These are phyloP conservation scores for Chloroclysta siterata DNA, from an alignment of 2,888 invertebrate genomes.

Conservation along the genomic window DNA sequence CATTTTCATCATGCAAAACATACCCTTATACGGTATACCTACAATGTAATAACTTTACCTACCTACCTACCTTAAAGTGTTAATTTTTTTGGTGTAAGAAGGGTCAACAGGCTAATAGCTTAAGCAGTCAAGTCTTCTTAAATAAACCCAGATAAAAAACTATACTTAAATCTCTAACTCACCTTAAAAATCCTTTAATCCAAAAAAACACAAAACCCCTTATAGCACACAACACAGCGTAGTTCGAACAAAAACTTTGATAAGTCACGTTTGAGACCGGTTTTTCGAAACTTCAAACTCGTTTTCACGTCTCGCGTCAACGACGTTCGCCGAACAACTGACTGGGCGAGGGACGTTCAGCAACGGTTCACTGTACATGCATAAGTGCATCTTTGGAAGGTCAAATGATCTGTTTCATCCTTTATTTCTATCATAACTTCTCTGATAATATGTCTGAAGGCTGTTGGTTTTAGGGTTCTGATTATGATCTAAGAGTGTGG, in stretches of 20 bases:
- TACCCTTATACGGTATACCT: too few relatives aligned
- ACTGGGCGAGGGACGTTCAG: slow-evolving; percentile 28
- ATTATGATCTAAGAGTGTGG: too few relatives aligned
- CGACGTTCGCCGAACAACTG: slow-evolving; percentile 58
- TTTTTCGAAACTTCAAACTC: slow-evolving; percentile 49
- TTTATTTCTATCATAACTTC: neutral
- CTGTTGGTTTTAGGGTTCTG: too few relatives aligned
- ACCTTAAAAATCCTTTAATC: slow-evolving; percentile 45
- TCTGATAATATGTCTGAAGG: too few relatives aligned
- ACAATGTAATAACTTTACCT: too few relatives aligned
- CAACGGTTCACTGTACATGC: slow-evolving; percentile 40
- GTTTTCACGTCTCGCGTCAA: slow-evolving; percentile 63
- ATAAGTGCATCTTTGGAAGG: slow-evolving; percentile 38
- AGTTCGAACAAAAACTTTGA: slow-evolving; percentile 32
- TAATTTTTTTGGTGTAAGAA: too few relatives aligned
- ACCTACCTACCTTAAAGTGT: too few relatives aligned
- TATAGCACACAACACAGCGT: slow-evolving; percentile 29
- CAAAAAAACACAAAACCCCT: slow-evolving; percentile 34
- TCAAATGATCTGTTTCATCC: slow-evolving; percentile 20
- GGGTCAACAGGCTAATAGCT: too few relatives aligned
- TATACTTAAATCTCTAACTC: slow-evolving; percentile 4
- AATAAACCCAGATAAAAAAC: neutral
- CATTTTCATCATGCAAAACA: too few relatives aligned
- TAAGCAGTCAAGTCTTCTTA: neutral
- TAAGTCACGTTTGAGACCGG: slow-evolving; percentile 36